Evolutionary conservation across 2,888 invertebrate genomes (phyloP).

Genomic region (Disparrhopalites patrizii): DNA sequence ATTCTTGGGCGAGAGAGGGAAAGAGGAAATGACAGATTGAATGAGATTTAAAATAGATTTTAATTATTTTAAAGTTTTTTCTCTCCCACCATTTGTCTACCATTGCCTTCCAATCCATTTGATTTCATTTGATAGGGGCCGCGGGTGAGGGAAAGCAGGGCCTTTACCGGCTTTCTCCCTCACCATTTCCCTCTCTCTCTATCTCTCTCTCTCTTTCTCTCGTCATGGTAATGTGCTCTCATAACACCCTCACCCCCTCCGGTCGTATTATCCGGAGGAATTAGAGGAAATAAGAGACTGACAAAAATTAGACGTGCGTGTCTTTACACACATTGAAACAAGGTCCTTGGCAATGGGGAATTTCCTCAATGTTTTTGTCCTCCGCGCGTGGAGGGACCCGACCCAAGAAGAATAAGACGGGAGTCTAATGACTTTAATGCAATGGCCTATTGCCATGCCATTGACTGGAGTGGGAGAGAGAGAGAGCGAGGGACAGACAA

Average conservation of each 20-base stretch:
- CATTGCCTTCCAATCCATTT: slow-evolving; percentile 20
- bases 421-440: slow-evolving; percentile 20
- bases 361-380: too few species aligned
- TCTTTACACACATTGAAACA: too few species aligned
- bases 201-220: background rate
- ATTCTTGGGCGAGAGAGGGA: too few species aligned
- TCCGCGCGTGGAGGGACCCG: too few species aligned
- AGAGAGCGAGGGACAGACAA: background rate
- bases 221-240: slow-evolving; percentile 26
- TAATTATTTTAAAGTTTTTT: slow-evolving; percentile 18
- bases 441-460: slow-evolving; percentile 6
- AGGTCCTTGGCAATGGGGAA: too few species aligned
- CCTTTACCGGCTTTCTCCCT: background rate
- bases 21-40: slow-evolving; percentile 26
- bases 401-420: background rate
- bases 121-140: slow-evolving; percentile 15
- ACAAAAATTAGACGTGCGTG: too few species aligned
- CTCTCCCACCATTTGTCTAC: background rate
- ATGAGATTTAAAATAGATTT: slow-evolving; percentile 29
- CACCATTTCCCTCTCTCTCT: background rate
- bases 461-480: background rate
- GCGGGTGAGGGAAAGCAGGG: too few species aligned
- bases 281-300: too few species aligned
- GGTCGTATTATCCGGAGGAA: too few species aligned
- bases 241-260: too few species aligned